Evolutionary conservation across 2,797 vertebrate genomes (phyloP).

Genomic region (Synaphobranchus kaupii): DNA sequence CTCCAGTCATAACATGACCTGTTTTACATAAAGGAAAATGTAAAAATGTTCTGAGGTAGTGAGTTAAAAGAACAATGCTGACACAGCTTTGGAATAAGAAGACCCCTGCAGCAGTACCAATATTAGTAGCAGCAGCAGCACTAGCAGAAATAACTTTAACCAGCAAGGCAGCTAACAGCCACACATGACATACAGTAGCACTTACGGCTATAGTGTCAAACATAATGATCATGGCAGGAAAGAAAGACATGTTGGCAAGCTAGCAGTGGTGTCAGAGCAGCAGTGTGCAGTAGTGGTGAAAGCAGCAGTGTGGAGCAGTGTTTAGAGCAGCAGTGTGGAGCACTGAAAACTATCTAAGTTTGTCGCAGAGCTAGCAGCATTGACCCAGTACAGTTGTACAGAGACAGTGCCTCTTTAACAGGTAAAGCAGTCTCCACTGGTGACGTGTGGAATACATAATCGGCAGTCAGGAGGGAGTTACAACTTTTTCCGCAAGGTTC

Average conservation of each 20-base stretch:
- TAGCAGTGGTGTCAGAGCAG: background rate
- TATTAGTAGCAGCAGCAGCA: background rate
- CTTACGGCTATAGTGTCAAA: background rate
- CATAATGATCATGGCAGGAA: background rate
- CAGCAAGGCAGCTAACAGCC: background rate
- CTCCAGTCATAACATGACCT: background rate
- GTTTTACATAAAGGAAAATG: background rate
- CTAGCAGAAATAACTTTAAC: background rate
- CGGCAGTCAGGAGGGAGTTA: background rate
- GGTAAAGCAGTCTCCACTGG: background rate
- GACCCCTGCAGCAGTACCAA: background rate
- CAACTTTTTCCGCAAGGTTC: background rate
- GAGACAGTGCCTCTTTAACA: background rate
- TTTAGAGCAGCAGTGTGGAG: background rate
- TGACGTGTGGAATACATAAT: background rate
- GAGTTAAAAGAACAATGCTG: background rate
- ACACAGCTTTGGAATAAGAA: background rate
- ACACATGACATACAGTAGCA: background rate
- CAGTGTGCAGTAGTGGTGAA: background rate
- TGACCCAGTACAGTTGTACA: background rate
- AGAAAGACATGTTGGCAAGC: too few species aligned
- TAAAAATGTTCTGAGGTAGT: background rate
- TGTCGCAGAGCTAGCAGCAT: slow-evolving; percentile 2
- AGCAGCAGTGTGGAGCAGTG: background rate
- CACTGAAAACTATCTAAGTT: background rate